Evolutionary conservation across 2,888 invertebrate genomes (phyloP).

Genomic region (Ametastegia equiseti): DNA sequence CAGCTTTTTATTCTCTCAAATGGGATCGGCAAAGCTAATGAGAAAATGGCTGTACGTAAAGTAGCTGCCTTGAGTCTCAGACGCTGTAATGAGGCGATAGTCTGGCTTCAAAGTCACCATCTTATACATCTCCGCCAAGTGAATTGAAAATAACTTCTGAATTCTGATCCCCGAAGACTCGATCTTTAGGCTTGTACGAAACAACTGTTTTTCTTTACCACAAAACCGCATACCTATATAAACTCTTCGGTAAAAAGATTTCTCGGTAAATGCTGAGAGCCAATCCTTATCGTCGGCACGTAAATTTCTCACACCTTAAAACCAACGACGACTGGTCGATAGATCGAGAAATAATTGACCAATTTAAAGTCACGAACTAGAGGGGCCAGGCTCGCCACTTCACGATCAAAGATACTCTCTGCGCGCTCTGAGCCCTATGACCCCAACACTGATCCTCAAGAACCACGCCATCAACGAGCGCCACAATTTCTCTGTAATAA

Average conservation of each 20-base stretch:
- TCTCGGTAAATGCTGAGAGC: neutral
- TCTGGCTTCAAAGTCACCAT: slow-evolving; percentile 27
- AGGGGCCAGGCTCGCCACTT: neutral
- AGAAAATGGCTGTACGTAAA: slow-evolving; percentile 14
- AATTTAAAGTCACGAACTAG: slow-evolving; percentile 37
- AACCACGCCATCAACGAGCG: neutral
- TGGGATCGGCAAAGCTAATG: slow-evolving; percentile 26
- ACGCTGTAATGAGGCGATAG: slow-evolving; percentile 37
- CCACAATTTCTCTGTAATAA: slow-evolving; percentile 2
- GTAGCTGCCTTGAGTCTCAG: slow-evolving; percentile 23
- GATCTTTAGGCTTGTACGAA: no score
- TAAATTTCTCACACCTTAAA: neutral
- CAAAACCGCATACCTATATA: no score
- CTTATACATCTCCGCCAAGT: neutral
- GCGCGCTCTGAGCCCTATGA: neutral
- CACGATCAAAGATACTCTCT: slow-evolving; percentile 13
- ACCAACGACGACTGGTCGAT: neutral
- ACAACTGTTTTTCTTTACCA: neutral
- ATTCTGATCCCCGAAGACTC: neutral
- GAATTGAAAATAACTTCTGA: slow-evolving; percentile 1
- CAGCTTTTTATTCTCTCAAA: slow-evolving; percentile 4
- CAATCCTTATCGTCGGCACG: neutral
- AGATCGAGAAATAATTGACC: slow-evolving; percentile 41
- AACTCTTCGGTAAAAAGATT: neutral
- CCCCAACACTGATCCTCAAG: slow-evolving; percentile 1